These are phyloP conservation scores for Phaetusa simplex DNA, from an alignment of 2,113 vertebrate genomes.

Conservation along the genomic window DNA sequence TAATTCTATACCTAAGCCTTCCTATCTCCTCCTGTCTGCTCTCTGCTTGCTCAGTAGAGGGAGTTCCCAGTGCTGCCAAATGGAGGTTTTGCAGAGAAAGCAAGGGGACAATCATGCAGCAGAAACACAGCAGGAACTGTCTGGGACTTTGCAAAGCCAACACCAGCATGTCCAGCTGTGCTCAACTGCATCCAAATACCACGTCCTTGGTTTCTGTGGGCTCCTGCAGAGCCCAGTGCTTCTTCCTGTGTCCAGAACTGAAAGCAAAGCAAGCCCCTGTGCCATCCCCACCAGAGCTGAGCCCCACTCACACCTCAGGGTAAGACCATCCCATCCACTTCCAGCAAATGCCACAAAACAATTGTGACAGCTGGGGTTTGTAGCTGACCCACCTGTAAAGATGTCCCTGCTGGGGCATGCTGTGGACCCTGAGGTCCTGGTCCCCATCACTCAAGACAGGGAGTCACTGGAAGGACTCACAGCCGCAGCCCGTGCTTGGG, in stretches of 20 bases:
- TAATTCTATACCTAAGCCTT: not conserved
- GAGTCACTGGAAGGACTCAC: not conserved
- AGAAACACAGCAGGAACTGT: not conserved
- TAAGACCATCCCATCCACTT: not conserved
- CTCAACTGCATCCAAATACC: not conserved
- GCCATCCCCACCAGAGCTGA: not conserved
- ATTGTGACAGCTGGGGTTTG: rapidly evolving
- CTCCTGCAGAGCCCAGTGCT: not conserved
- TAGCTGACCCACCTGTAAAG: not conserved
- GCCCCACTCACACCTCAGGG: not conserved
- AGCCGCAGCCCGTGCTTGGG: not conserved
- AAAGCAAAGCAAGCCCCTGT: not conserved
- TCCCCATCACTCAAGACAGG: not conserved
- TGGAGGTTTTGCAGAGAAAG: not conserved
- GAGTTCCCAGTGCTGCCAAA: not conserved
- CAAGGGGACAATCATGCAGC: not conserved
- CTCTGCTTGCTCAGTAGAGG: not conserved
- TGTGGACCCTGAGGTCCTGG: not conserved
- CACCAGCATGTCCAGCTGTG: not conserved
- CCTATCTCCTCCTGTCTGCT: not conserved
- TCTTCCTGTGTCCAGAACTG: not conserved
- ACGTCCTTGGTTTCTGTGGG: not conserved
- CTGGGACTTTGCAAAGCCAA: not conserved
- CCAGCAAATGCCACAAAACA: not conserved
- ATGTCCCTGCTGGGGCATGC: not conserved